Conservation (phyloP, 2,888 invertebrate genomes). For the Philonicus albiceps region DNA sequence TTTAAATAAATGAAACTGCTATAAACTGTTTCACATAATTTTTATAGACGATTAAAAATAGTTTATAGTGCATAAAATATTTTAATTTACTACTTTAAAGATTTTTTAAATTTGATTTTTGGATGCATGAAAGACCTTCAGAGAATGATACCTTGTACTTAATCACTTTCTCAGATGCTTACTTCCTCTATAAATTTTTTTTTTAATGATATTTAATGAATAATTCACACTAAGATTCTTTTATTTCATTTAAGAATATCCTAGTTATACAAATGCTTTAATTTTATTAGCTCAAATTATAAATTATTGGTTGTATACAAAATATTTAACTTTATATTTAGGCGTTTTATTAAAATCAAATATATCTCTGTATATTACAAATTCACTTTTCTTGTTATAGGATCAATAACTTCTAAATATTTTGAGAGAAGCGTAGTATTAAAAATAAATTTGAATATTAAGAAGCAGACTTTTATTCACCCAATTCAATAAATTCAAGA, state of each 20-base stretch:
- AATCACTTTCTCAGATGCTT: not conserved
- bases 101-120: not conserved
- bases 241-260: not conserved
- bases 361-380: too few species aligned
- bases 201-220: not conserved
- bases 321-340: too few species aligned
- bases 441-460: not conserved
- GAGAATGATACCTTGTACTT: not conserved
- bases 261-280: too few species aligned
- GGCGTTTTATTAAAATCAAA: too few species aligned
- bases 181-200: not conserved
- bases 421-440: too few species aligned
- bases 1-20: not conserved
- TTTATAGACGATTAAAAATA: not conserved
- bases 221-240: not conserved
- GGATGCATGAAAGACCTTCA: not conserved
- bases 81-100: not conserved
- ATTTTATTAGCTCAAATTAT: too few species aligned
- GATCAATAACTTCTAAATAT: too few species aligned
- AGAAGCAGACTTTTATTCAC: not conserved
- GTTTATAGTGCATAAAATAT: not conserved
- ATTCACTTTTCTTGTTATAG: too few species aligned
- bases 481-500: not conserved
- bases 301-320: too few species aligned
- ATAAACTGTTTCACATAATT: not conserved